phyloP scores from a whole-genome alignment of 1,140 invertebrate species.

The Arion vulgaris region DNA sequence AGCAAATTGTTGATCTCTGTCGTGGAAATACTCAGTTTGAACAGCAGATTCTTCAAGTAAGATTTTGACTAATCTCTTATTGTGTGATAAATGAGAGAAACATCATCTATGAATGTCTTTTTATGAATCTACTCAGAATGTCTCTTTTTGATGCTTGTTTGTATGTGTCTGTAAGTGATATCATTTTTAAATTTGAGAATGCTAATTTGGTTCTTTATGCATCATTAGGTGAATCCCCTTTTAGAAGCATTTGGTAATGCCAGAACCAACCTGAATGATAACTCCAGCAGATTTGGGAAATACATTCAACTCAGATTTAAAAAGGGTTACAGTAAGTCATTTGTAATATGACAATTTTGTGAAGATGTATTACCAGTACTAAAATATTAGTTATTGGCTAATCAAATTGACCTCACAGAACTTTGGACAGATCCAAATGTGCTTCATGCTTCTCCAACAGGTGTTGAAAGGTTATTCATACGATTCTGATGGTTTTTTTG shows the following conservation, averaged over 20 bases:
- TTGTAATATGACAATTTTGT: background rate
- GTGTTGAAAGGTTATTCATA: background rate
- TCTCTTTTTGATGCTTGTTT: too few relatives aligned
- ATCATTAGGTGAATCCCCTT: constrained; percentile 79
- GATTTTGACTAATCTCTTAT: too few relatives aligned
- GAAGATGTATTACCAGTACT: too few relatives aligned
- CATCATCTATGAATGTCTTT: too few relatives aligned
- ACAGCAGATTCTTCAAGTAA: constrained; percentile 70
- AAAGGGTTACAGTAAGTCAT: constrained; percentile 22
- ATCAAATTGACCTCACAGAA: too few relatives aligned
- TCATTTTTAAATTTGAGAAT: too few relatives aligned
- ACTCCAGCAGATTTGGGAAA: constrained; percentile 88
- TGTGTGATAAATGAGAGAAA: too few relatives aligned
- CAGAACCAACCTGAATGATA: constrained; percentile 84
- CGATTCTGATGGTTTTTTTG: too few relatives aligned
- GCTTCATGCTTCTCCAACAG: background rate
- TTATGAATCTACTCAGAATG: too few relatives aligned
- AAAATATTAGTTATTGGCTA: too few relatives aligned
- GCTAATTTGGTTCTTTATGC: background rate
- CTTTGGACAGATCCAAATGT: too few relatives aligned
- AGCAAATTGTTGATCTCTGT: constrained; percentile 70
- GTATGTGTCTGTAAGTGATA: too few relatives aligned
- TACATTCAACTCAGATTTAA: constrained; percentile 80
- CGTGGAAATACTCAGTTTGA: constrained; percentile 68
- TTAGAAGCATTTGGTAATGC: constrained; percentile 92